A percentile compares a stretch with the other conserved stretches of the same genome.
These are phyloP conservation scores for Orchestia grillus DNA, from an alignment of 1,140 invertebrate species.

Conservation along the genomic window DNA sequence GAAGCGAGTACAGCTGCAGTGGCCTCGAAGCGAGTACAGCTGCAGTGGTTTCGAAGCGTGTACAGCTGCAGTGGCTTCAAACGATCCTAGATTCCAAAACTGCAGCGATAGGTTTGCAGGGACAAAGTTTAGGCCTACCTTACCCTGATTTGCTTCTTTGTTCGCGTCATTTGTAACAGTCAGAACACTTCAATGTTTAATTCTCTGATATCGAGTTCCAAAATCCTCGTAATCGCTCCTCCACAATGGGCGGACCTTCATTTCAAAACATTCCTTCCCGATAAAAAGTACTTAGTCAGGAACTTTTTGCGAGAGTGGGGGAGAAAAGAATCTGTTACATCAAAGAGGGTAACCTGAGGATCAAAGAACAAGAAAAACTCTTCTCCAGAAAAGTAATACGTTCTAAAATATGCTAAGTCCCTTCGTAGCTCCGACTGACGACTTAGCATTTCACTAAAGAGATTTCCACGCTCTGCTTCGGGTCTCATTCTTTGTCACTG, in stretches of 20 bases:
- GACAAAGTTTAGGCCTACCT: not conserved
- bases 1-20: no score
- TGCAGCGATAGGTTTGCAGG: not conserved
- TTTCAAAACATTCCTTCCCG: slow-evolving; percentile 18
- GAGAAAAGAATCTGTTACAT: slow-evolving; percentile 56
- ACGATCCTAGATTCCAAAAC: not conserved
- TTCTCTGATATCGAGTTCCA: not conserved
- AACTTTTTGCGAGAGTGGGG: slow-evolving; percentile 24
- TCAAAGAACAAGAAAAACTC: slow-evolving; percentile 54
- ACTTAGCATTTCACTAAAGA: slow-evolving; percentile 55
- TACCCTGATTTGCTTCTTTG: not conserved
- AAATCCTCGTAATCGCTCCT: slow-evolving; percentile 1
- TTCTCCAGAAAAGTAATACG: slow-evolving; percentile 51
- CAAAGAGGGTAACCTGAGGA: slow-evolving; percentile 53
- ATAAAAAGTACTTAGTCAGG: slow-evolving; percentile 45
- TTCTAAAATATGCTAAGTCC: slow-evolving; percentile 55
- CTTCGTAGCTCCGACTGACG: slow-evolving; percentile 20
- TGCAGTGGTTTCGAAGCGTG: no score
- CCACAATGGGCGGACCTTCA: slow-evolving; percentile 16
- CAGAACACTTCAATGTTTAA: not conserved
- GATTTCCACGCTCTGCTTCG: slow-evolving; percentile 43
- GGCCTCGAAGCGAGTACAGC: no score
- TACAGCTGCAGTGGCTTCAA: not conserved
- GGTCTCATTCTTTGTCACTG: slow-evolving; percentile 39
- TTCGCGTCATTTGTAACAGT: not conserved